Evolutionary conservation across 2,113 vertebrate genomes (phyloP).

Genomic region (Otis tarda): DNA sequence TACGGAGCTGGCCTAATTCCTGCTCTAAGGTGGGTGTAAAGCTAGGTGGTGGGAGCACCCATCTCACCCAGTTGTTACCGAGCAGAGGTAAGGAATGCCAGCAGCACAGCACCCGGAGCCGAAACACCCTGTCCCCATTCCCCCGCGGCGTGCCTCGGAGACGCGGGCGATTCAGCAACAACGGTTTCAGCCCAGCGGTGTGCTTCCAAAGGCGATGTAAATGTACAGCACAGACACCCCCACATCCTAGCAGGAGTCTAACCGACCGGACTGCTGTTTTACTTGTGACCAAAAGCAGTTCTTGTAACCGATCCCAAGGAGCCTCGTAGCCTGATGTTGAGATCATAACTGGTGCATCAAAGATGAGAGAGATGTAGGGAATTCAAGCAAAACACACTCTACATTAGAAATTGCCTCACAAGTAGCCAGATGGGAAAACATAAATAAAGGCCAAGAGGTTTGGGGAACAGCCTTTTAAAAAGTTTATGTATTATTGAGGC

Average conservation of each 20-base stretch:
- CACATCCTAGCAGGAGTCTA: background rate
- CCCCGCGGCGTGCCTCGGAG: rapidly evolving
- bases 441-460: background rate
- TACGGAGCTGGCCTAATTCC: background rate
- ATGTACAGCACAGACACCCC: rapidly evolving
- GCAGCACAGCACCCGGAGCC: background rate
- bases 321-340: rapidly evolving
- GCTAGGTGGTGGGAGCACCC: background rate
- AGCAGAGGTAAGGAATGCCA: background rate
- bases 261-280: rapidly evolving
- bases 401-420: background rate
- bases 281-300: background rate
- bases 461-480: background rate
- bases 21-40: background rate
- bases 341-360: rapidly evolving
- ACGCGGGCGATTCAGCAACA: background rate
- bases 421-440: background rate
- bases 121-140: rapidly evolving
- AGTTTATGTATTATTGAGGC: background rate
- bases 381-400: background rate
- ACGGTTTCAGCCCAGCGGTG: background rate
- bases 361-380: rapidly evolving
- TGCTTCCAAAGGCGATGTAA: rapidly evolving
- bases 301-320: background rate
- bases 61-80: rapidly evolving